Percentiles rank a stretch among this genome's conserved stretches.
These are phyloP conservation scores for Oncorhynchus kisutch DNA, from an alignment of 2,113 vertebrate genomes.

Conservation along the genomic window DNA sequence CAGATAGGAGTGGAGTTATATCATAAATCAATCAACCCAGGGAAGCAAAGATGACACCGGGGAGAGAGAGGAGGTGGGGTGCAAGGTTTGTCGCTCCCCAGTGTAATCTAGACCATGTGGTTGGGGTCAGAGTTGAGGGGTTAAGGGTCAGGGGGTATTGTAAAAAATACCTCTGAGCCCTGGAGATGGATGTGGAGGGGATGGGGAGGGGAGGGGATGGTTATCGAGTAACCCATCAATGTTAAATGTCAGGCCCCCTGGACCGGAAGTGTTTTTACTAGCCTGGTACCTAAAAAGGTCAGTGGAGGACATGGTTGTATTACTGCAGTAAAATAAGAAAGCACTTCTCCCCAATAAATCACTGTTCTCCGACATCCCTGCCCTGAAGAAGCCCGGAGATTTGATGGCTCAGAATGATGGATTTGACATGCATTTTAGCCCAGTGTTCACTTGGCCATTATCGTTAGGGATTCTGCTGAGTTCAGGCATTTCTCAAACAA, in stretches of 20 bases:
- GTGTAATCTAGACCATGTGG: conserved; percentile 26
- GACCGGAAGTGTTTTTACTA: conserved; percentile 48
- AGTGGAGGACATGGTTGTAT: conserved; percentile 17
- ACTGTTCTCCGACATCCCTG: background rate
- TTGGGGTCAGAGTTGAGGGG: conserved; percentile 39
- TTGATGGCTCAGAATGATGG: conserved; percentile 35
- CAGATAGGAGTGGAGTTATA: conserved; percentile 3
- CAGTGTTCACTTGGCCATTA: conserved; percentile 47
- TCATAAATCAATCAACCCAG: conserved; percentile 17
- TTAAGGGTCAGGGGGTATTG: conserved; percentile 44
- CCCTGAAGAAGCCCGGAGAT: conserved; percentile 16
- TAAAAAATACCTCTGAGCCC: conserved; percentile 37
- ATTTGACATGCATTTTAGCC: conserved; percentile 14
- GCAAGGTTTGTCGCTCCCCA: conserved; percentile 38
- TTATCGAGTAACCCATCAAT: conserved; percentile 50
- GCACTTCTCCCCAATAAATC: conserved; percentile 38
- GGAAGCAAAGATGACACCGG: background rate
- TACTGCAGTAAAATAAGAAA: conserved; percentile 16
- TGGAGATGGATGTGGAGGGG: conserved; percentile 35
- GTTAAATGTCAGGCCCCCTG: conserved; percentile 49
- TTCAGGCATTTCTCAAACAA: conserved; percentile 37
- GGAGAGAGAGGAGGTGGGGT: conserved; percentile 14
- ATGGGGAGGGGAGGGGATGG: conserved; percentile 20
- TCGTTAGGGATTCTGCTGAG: conserved; percentile 49
- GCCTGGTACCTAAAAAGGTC: conserved; percentile 3